Percentiles rank a stretch among this genome's conserved stretches.
Evolutionary conservation across 2,113 vertebrate species (phyloP).

Genomic region (Coptodon rendalli): DNA sequence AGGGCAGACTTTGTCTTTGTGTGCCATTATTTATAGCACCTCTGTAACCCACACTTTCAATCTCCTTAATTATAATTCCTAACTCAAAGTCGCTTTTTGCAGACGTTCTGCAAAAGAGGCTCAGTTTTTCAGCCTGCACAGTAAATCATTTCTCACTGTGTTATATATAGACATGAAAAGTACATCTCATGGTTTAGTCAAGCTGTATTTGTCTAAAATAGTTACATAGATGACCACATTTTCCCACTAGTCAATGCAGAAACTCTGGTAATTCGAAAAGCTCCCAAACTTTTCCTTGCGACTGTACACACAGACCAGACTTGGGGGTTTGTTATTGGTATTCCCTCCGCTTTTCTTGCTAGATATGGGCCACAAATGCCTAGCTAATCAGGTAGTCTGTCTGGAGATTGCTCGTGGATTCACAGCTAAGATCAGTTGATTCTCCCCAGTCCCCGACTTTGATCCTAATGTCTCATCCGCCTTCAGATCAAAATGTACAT

Average conservation of each 20-base stretch:
- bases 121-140: background rate
- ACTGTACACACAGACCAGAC: background rate
- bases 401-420: constrained; percentile 43
- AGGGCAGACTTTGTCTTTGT: background rate
- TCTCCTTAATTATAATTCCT: background rate
- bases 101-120: background rate
- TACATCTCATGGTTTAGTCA: background rate
- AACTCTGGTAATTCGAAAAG: background rate
- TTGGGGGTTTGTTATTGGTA: constrained; percentile 36
- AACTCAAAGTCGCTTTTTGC: background rate
- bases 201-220: background rate
- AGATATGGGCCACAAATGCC: constrained; percentile 42
- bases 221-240: background rate
- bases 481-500: constrained; percentile 47
- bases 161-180: background rate
- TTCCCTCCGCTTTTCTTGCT: constrained; percentile 21
- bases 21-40: background rate
- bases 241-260: background rate
- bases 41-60: background rate
- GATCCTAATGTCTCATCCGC: constrained; percentile 52
- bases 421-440: constrained; percentile 42
- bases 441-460: constrained; percentile 43
- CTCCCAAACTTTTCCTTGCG: background rate
- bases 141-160: background rate
- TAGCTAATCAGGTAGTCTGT: constrained; percentile 50